Evolutionary conservation across 2,113 vertebrate genomes (phyloP).

Genomic region (Colinus virginianus): DNA sequence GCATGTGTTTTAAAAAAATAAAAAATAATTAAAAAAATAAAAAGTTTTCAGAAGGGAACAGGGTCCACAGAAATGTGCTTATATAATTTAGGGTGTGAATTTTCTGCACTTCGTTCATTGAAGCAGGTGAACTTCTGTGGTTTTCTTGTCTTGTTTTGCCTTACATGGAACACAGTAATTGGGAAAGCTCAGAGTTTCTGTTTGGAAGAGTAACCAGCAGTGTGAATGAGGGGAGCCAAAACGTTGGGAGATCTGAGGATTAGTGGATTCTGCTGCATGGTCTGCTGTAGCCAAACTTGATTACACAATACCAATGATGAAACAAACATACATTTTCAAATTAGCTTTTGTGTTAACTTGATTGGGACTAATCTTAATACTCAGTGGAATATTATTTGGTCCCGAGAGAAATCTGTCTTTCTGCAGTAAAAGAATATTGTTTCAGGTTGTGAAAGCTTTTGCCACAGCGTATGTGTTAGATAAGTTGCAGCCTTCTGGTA

Average conservation of each 20-base stretch:
- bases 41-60: neutral
- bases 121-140: neutral
- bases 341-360: neutral
- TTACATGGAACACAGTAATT: neutral
- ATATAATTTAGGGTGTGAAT: neutral
- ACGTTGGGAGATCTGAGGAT: neutral
- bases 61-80: neutral
- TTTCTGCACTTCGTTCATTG: neutral
- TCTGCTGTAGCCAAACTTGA: neutral
- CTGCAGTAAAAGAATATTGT: neutral
- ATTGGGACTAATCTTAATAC: neutral
- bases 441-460: neutral
- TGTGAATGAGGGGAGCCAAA: neutral
- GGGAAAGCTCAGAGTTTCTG: neutral
- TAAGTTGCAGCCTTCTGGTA: neutral
- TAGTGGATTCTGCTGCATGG: neutral
- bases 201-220: neutral
- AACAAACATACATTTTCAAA: neutral
- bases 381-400: neutral
- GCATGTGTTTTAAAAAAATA: neutral
- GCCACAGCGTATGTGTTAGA: neutral
- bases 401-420: neutral
- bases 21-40: accelerated
- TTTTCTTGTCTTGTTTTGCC: neutral
- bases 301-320: neutral